These are phyloP conservation scores for Heliconius melpomene DNA, from an alignment of 1,140 invertebrate genomes.

Conservation along the genomic window DNA sequence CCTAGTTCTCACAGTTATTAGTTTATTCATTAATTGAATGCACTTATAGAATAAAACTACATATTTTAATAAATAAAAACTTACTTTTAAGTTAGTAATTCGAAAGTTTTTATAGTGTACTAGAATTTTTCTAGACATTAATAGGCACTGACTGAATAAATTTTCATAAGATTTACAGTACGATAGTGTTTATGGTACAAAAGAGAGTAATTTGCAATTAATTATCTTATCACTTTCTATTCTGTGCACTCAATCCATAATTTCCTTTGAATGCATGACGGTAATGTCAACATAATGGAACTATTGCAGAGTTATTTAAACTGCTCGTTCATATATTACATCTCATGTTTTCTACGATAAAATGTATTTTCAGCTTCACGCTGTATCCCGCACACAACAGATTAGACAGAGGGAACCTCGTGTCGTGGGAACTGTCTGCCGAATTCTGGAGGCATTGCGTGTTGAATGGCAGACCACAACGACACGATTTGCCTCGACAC, in stretches of 20 bases:
- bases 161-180: background rate
- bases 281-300: constrained; percentile 17
- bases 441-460: too few species aligned
- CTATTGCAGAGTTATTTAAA: background rate
- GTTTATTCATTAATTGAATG: background rate
- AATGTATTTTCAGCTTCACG: background rate
- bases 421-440: too few species aligned
- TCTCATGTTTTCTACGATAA: background rate
- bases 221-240: constrained; percentile 16
- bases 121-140: background rate
- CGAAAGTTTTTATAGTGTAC: background rate
- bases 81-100: too few species aligned
- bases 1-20: background rate
- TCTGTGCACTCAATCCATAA: constrained; percentile 14
- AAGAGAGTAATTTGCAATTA: background rate
- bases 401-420: too few species aligned
- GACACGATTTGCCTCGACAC: too few species aligned
- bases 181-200: background rate
- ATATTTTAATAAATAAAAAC: too few species aligned
- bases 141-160: background rate
- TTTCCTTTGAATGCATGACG: constrained; percentile 9
- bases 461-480: too few species aligned
- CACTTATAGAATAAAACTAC: background rate
- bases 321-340: background rate
- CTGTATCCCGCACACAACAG: too few species aligned